Base-by-base conservation (phyloP, 2,113 vertebrate genomes). In the Chascanopsetta lugubris region DNA sequence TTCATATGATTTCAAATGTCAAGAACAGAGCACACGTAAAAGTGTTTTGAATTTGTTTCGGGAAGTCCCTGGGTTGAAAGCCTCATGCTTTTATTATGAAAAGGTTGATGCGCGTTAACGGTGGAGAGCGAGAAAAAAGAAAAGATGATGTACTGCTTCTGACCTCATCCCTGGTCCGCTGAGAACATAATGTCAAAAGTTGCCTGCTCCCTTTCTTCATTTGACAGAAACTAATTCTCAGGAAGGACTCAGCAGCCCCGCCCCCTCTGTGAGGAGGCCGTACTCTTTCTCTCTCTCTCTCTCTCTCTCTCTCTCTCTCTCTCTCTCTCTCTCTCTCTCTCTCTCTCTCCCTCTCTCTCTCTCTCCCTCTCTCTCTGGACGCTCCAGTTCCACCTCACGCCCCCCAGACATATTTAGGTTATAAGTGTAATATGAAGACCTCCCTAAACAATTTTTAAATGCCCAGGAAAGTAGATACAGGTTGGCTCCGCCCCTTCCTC, bases 1-100 rank as follows among this genome's bases (percentile, higher is more conserved):
- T 75, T 77, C 68, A 48, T 84, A 66, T 65, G 70, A 54, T 85
- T 88, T 87, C 83, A 89, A 89, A 89, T 89, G 87, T 86, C 87
- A 89, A 63, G 82, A 86, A 82, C 61, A 59, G 75, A 64, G 77
- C 45, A 2, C 22, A 51, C 27, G 58, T 57, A 81, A n/a, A 71
- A 87, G 72, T 79, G 81, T 83, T 88, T 83, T 81, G 69, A 73
- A 73, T 78, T 62, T 73, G 50, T 55, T 62, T 24, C 0, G 34
- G 75, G 62, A 83, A 77, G 72, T 81, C 60, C 63, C 40, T 6
- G 60, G 59, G 25, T 60, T 65, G 65, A 75, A 80, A 77, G 60
- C 68, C 26, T 77, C n/a, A 51, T 77, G 50, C 46, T 34, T 84
- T 82, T 78, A 51, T 83, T 75, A 66, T 53, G 54, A 79, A 60